Base-by-base conservation (phyloP, 2,888 invertebrate species). In the Pseudolycoriella hygida region DNA sequence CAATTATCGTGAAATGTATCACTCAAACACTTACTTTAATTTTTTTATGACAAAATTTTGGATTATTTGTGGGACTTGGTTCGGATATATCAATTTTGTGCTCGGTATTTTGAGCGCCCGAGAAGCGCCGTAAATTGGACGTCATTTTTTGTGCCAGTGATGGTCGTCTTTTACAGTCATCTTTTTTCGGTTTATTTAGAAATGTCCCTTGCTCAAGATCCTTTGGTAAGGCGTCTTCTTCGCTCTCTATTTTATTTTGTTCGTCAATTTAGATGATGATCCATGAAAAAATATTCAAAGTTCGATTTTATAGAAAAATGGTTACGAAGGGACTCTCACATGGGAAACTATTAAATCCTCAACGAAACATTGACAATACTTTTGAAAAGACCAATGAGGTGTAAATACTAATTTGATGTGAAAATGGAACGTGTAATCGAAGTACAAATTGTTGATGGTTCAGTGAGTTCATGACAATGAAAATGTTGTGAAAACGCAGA, bases 41-140 rank as follows among this genome's bases (percentile, higher is more conserved):
- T 50, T 60, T 61, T 53, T 63, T 60, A 48, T 62, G 62, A 37
- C 63, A 58, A 32, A 50, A 40, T 42, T 50, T 53, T 46, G 44
- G 44, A 31, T 44, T 44, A n/a, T 15, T 39, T 17, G 39, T 12
- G 10, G 39, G 14, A 40, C 19, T 40, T 14, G 39, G 14, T 19
- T 44, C 44, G 31, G 40, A 17, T 11, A 44, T 44, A 31, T 44
- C 44, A 40, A 44, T 44, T 39, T 40, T 44, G 19, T 37, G 37
- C 15, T 43, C 43, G 15, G 43, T 20, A 25, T 25, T 25, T 8
- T 25, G 25, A 14, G 43, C 43, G 15, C 43, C 43, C 43, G 43
- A 43, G 19, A 43, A 37, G 38, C 43, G 43, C 14, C 43, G 2
- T 8, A 43, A 20, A 43, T 43, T 43, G 8, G 43, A 43, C 20